Evolutionary conservation across 2,888 invertebrate genomes (phyloP), one percentile per base, ranked within the genome.

Genomic region (Cephus sareptanus): DNA sequence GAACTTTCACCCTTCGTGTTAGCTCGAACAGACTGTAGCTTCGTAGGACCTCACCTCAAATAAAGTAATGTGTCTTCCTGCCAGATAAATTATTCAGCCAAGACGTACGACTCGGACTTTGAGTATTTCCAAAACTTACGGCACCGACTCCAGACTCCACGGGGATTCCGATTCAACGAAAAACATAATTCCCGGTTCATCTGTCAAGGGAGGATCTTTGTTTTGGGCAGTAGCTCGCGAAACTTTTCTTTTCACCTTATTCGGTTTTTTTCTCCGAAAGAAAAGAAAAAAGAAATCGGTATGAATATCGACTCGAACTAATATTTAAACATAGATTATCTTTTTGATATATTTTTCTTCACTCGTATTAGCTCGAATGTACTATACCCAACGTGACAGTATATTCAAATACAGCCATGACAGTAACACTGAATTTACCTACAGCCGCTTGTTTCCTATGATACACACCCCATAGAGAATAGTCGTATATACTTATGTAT

Each of bases 31-130:
- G 71, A 12, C 33, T 71, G 3, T 71, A 71, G 71, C 71, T 23
- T 71, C 71, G 71, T 71, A 71, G 13, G 71, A 71, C 71, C 31
- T 71, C 31, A 71, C 71, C 31, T 71, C 31, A 31, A 71, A 70
- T 70, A 71, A 31, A 70, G 70, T 31, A 71, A 71, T 31, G 71
- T 34, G 71, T 71, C 71, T 76, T 69, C n/a, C 40, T 33, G 76
- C 68, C 73, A 69, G 77, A 80, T 81, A 81, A 81, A 81, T 81
- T 80, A 79, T 80, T 80, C 76, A 69, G 35, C 76, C 30, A 37
- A 77, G 80, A 81, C 76, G 68, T 79, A 74, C 77, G 75, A 76
- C 34, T 70, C 70, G 71, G 71, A 71, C 71, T 71, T 34, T 71
- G 11, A 71, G 34, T 34, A 71, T 34, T 31, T 71, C 13, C 33